A percentile compares a stretch with the other conserved stretches of the same genome.
phyloP scores from a whole-genome alignment of 2,113 vertebrate species.

The Eublepharis macularius region DNA sequence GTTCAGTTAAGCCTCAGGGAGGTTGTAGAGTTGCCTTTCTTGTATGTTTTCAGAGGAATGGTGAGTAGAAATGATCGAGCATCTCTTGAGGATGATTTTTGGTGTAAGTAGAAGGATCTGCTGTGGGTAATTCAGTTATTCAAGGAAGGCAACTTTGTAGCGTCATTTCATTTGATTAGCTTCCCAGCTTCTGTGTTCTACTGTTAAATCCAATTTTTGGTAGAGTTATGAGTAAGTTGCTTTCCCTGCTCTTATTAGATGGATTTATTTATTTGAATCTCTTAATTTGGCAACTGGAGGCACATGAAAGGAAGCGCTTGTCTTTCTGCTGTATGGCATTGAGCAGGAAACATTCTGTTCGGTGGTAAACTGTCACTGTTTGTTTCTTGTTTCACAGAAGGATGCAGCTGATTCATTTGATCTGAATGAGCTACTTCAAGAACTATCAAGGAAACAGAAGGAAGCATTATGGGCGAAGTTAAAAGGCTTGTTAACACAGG shows the following conservation, averaged over 20 bases:
- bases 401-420: conserved; percentile 81
- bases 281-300: not conserved
- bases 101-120: no score
- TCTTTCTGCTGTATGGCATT: not conserved
- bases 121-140: not conserved
- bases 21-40: no score
- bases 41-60: no score
- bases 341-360: not conserved
- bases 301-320: not conserved
- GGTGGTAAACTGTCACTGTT: conserved; percentile 8
- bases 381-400: conserved; percentile 75
- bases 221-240: not conserved
- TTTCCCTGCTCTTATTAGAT: not conserved
- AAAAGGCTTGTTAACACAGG: conserved; percentile 73
- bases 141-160: not conserved
- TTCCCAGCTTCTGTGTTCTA: not conserved
- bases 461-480: conserved; percentile 83
- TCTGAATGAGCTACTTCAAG: conserved; percentile 87
- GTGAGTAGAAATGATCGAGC: no score
- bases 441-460: conserved; percentile 85
- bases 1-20: no score
- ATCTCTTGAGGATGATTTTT: no score
- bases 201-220: not conserved
- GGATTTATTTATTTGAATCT: not conserved
- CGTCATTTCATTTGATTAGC: not conserved